Base-by-base conservation (phyloP, 2,888 invertebrate species). In the Noctua janthe region DNA sequence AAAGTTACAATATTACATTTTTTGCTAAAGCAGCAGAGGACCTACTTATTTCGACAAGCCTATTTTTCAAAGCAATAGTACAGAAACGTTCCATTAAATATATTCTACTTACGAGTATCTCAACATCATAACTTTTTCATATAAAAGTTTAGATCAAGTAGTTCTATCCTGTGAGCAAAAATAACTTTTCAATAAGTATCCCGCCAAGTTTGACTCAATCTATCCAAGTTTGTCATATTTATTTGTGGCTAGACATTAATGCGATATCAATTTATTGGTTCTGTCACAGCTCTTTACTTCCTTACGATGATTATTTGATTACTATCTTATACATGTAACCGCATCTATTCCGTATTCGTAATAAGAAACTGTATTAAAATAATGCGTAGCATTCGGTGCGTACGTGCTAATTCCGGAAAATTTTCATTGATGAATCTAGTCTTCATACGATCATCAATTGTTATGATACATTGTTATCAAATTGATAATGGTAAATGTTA, bases 401-500 rank as follows among this genome's bases (percentile, higher is more conserved):
- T 69, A 86, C n/a, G 29, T 35, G 64, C 43, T 73, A 69, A 74
- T 54, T 56, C 76, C 35, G 71, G 74, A 85, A 85, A 70, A 66
- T 74, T 73, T 72, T 85, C 76, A 88, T 85, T 87, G 69, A 85
- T 81, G 49, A 81, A 76, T 67, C n/a, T 49, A 56, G 35, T 64
- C 51, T 54, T 78, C 69, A 35, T 62, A 43, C 17, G 43, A 84
- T 62, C 69, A 67, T 87, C 67, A 80, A 74, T 80, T 74, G 56
- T 88, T 76, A 88, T 69, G 62, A 73, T 74, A 78, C 75, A 85
- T 88, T 85, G 85, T 87, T 80, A 74, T 77, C 74, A 80, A 78
- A 67, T 39, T 80, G 80, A 80, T 88, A 78, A 84, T 75, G 47
- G 11, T 76, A 74, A 76, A 54, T 72, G 49, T 80, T 74, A 82